Percentiles rank a stretch among this genome's conserved stretches.
These are phyloP conservation scores for Auanema freiburgensis DNA, from an alignment of 2,888 invertebrate genomes.

Conservation along the genomic window DNA sequence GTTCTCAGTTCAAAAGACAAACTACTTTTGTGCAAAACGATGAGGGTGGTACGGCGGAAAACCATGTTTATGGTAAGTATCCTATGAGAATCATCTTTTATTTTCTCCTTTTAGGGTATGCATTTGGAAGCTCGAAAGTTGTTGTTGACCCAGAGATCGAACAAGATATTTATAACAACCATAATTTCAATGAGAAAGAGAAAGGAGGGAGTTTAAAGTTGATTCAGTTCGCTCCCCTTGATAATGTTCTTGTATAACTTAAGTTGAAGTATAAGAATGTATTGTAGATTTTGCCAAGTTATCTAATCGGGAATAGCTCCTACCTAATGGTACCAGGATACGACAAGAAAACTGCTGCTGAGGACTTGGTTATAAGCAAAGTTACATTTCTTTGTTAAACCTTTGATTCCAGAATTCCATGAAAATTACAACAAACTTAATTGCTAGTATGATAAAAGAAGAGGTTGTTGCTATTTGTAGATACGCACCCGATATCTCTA, in stretches of 20 bases:
- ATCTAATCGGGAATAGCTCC: constrained; percentile 28
- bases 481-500: constrained; percentile 28
- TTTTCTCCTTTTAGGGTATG: constrained; percentile 10
- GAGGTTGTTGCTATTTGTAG: constrained; percentile 38
- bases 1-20: too few species aligned
- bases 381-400: background rate
- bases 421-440: constrained; percentile 22
- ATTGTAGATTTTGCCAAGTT: constrained; percentile 29
- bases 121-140: constrained; percentile 18
- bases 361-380: background rate
- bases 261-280: too few species aligned
- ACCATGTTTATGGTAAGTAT: constrained; percentile 10
- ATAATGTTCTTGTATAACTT: too few species aligned
- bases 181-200: constrained; percentile 42
- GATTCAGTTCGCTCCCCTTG: constrained; percentile 34
- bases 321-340: constrained; percentile 28
- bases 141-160: constrained; percentile 12
- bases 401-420: constrained; percentile 7
- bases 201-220: constrained; percentile 38
- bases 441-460: constrained; percentile 29
- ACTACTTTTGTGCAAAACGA: background rate
- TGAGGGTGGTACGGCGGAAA: background rate
- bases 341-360: constrained; percentile 10
- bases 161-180: constrained; percentile 27
- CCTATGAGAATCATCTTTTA: background rate